Conservation (phyloP, 2,113 vertebrate species). For the Apistogramma diplotaenia region DNA sequence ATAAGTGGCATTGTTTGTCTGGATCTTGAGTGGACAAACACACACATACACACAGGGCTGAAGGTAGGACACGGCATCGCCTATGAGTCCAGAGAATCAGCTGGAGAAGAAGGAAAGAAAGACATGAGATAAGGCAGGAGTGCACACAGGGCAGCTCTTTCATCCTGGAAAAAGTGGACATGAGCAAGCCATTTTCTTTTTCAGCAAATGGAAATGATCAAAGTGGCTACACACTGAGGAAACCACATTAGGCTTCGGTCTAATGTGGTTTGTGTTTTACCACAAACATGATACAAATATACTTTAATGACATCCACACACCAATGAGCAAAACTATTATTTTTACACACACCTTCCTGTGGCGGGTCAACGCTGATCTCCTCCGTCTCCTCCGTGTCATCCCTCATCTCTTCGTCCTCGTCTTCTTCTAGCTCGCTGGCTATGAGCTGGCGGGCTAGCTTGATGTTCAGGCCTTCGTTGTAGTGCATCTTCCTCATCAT, state of each 20-base stretch:
- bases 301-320: not conserved
- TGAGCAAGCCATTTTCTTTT: not conserved
- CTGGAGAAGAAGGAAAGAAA: constrained; percentile 42
- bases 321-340: not conserved
- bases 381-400: constrained; percentile 82
- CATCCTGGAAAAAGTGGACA: not conserved
- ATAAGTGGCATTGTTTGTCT: constrained; percentile 24
- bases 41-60: not conserved
- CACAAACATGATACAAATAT: not conserved
- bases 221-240: accelerated
- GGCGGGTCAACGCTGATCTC: constrained; percentile 80
- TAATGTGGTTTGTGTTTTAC: not conserved
- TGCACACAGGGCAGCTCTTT: not conserved
- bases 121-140: not conserved
- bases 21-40: constrained; percentile 27
- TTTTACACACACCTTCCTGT: constrained; percentile 68
- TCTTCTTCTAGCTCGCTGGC: constrained; percentile 88
- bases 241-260: not conserved
- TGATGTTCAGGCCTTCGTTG: constrained; percentile 96
- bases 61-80: constrained; percentile 3
- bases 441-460: constrained; percentile 92
- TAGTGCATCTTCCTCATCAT: constrained; percentile 99
- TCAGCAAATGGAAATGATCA: not conserved
- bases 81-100: constrained; percentile 75
- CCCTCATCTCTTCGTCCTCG: constrained; percentile 86